Conservation (phyloP, 2,113 vertebrate species). For the Taurulus bubalis region DNA sequence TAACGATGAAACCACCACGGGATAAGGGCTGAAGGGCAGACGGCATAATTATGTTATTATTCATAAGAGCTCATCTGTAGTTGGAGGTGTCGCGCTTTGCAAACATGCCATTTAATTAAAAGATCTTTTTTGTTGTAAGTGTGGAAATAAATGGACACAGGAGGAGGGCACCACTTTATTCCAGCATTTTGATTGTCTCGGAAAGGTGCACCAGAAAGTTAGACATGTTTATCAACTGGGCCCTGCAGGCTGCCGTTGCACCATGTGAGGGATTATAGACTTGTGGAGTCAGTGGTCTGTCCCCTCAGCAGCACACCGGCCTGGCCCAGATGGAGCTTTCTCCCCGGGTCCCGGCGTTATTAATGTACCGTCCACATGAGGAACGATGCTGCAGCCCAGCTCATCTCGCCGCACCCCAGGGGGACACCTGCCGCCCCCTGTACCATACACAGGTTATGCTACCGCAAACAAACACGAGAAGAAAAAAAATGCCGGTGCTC, state of each 20-base stretch:
- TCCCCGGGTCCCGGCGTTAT: constrained; percentile 86
- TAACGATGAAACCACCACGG: constrained; percentile 34
- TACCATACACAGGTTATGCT: constrained; percentile 65
- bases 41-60: constrained; percentile 50
- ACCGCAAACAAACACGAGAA: constrained; percentile 20
- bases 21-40: constrained; percentile 43
- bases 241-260: constrained; percentile 47
- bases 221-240: constrained; percentile 48
- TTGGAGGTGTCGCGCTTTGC: constrained; percentile 17
- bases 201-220: constrained; percentile 41
- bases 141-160: constrained; percentile 24
- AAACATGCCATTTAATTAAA: constrained; percentile 54
- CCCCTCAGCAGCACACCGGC: constrained; percentile 81
- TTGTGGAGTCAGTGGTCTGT: constrained; percentile 84
- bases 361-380: constrained; percentile 92
- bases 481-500: constrained; percentile 12
- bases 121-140: constrained; percentile 5
- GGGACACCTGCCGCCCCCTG: constrained; percentile 83
- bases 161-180: neutral
- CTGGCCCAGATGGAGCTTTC: constrained; percentile 86
- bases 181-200: constrained; percentile 22
- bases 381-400: constrained; percentile 84
- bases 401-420: constrained; percentile 84
- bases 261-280: constrained; percentile 84
- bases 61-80: constrained; percentile 53